Evolutionary conservation across 1,140 invertebrate species (phyloP).

Genomic region (Heliconius melpomene): DNA sequence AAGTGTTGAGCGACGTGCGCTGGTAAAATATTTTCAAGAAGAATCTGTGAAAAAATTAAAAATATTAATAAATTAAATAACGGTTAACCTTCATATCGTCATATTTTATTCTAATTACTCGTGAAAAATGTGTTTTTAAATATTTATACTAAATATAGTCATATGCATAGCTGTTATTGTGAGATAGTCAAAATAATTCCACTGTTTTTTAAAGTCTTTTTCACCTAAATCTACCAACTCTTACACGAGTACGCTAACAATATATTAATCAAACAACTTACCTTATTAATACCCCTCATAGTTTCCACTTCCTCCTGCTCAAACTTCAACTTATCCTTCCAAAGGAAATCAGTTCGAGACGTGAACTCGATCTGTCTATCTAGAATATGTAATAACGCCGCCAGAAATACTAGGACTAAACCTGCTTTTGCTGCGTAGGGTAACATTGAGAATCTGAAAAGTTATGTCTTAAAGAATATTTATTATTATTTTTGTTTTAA

Average conservation of each 20-base stretch:
- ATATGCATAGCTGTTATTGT: too few relatives aligned
- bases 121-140: too few relatives aligned
- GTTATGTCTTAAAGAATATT: neutral
- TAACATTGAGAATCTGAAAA: conserved; percentile 84
- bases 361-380: conserved; percentile 94
- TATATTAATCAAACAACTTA: too few relatives aligned
- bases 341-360: conserved; percentile 93
- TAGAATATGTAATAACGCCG: conserved; percentile 87
- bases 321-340: conserved; percentile 94
- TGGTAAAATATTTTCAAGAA: conserved; percentile 98
- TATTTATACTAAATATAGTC: too few relatives aligned
- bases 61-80: neutral
- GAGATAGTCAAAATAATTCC: too few relatives aligned
- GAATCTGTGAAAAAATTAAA: conserved; percentile 80
- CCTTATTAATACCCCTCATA: conserved; percentile 96
- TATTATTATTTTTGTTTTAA: neutral
- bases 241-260: too few relatives aligned
- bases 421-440: conserved; percentile 86
- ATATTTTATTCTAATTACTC: too few relatives aligned
- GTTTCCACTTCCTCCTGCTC: conserved; percentile 97
- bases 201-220: too few relatives aligned
- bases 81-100: too few relatives aligned
- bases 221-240: too few relatives aligned
- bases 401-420: conserved; percentile 83
- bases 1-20: conserved; percentile 98